These are phyloP conservation scores for Ptiloglossa arizonensis DNA, from an alignment of 1,140 invertebrate genomes.

Conservation along the genomic window DNA sequence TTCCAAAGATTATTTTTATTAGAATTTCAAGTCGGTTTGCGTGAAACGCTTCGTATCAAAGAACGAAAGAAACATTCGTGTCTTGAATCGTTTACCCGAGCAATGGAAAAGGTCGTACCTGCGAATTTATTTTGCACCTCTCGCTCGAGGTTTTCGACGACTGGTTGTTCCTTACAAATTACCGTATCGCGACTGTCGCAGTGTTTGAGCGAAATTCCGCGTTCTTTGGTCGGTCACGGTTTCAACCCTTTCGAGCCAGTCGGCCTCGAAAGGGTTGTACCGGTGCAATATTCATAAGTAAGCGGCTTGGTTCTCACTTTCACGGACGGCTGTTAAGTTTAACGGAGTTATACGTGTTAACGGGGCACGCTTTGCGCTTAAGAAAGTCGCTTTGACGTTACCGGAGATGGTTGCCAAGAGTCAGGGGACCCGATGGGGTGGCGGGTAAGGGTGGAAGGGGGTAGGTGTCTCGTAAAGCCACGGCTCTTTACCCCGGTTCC, in stretches of 20 bases:
- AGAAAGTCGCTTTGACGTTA: slow-evolving; percentile 39
- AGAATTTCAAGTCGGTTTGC: too few relatives aligned
- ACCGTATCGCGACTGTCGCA: neutral
- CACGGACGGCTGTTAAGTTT: slow-evolving; percentile 72
- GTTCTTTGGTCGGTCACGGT: neutral
- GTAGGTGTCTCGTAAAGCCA: slow-evolving; percentile 20
- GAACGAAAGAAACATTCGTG: too few relatives aligned
- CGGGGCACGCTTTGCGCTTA: slow-evolving; percentile 65
- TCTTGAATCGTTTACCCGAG: too few relatives aligned
- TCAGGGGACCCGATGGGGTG: too few relatives aligned
- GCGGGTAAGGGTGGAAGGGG: too few relatives aligned
- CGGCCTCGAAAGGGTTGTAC: slow-evolving; percentile 57
- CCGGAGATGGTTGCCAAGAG: slow-evolving; percentile 14
- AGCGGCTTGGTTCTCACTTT: slow-evolving; percentile 66
- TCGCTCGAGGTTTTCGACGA: too few relatives aligned
- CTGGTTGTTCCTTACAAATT: neutral
- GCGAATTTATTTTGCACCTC: too few relatives aligned
- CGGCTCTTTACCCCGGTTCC: slow-evolving; percentile 48
- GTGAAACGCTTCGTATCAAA: too few relatives aligned
- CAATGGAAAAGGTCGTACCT: too few relatives aligned
- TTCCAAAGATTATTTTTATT: too few relatives aligned
- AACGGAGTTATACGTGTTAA: slow-evolving; percentile 77
- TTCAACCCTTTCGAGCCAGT: neutral
- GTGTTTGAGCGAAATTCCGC: neutral
- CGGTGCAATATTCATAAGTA: slow-evolving; percentile 74